Percentiles rank a stretch among this genome's conserved stretches.
Conservation (phyloP, 2,888 invertebrate genomes). For the Drosophila kuntzei region DNA sequence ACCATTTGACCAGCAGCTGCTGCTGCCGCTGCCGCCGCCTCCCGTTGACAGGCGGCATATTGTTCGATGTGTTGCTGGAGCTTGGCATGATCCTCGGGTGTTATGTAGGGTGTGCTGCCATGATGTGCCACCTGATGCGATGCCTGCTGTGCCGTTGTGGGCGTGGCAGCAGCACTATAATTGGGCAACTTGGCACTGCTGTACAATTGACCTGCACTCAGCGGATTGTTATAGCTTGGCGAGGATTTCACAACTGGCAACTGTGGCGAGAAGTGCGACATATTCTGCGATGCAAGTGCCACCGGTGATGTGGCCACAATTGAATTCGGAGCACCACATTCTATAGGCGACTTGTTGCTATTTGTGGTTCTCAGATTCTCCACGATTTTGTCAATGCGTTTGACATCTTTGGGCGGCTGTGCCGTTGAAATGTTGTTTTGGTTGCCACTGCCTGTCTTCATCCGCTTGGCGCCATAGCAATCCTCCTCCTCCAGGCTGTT, state of each 20-base stretch:
- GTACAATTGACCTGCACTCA: conserved; percentile 56
- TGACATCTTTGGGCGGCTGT: conserved; percentile 82
- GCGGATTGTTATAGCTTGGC: conserved; percentile 55
- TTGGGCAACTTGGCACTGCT: conserved; percentile 56
- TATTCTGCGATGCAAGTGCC: conserved; percentile 60
- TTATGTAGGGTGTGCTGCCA: conserved; percentile 62
- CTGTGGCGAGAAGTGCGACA: conserved; percentile 74
- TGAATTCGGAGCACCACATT: conserved; percentile 60
- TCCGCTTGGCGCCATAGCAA: conserved; percentile 72
- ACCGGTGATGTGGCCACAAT: conserved; percentile 72
- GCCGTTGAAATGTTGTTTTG: conserved; percentile 3
- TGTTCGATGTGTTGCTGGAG: conserved; percentile 79
- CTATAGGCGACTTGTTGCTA: conserved; percentile 61
- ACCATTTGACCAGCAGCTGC: conserved; percentile 53
- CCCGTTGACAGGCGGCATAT: conserved; percentile 75
- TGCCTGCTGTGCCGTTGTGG: conserved; percentile 67
- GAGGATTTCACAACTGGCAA: conserved; percentile 70
- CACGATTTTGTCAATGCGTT: conserved; percentile 85
- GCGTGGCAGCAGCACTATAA: conserved; percentile 62
- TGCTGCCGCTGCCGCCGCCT: conserved; percentile 62
- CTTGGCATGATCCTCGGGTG: conserved; percentile 76
- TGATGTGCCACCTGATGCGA: conserved; percentile 62
- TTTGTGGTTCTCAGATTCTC: conserved; percentile 78
- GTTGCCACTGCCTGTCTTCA: conserved; percentile 46
- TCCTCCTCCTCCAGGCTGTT: conserved; percentile 69